Percentiles rank a stretch among this genome's conserved stretches.
phyloP scores from a whole-genome alignment of 53 echinoderm and acorn worm species.

The Echinometra lucunter region DNA sequence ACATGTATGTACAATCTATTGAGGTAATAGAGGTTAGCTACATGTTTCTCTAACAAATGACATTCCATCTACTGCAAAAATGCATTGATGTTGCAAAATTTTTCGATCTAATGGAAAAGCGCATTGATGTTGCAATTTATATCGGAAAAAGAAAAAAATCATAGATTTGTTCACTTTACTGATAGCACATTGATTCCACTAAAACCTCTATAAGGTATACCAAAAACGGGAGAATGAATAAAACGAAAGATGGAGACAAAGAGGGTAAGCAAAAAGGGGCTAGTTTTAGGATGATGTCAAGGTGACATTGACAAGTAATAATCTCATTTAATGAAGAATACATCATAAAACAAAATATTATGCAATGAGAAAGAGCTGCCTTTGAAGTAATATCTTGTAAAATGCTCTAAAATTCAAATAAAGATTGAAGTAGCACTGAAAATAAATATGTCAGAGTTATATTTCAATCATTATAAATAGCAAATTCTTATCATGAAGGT shows the following conservation, averaged over 20 bases:
- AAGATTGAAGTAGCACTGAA: not conserved
- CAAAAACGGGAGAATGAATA: not conserved
- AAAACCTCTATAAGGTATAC: not conserved
- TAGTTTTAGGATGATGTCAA: not conserved
- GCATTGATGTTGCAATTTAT: not conserved
- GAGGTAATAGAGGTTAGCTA: not conserved
- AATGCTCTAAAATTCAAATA: not conserved
- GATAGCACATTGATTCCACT: not conserved
- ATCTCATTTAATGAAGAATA: slow-evolving; percentile 39
- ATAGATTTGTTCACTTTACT: not conserved
- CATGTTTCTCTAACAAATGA: not conserved
- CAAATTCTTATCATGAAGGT: not conserved
- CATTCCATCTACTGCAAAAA: not conserved
- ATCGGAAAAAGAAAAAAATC: not conserved
- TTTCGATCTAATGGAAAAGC: not conserved
- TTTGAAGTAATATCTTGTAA: not conserved
- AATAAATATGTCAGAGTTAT: not conserved
- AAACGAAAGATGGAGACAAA: not conserved
- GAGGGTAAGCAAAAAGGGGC: not conserved
- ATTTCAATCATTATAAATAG: not conserved
- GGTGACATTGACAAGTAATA: slow-evolving; percentile 24
- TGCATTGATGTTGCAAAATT: not conserved
- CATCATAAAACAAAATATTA: not conserved
- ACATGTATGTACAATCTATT: not conserved
- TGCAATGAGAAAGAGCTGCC: not conserved